Evolutionary conservation across 2,888 invertebrate genomes (phyloP).

Genomic region (Rhingia rostrata): DNA sequence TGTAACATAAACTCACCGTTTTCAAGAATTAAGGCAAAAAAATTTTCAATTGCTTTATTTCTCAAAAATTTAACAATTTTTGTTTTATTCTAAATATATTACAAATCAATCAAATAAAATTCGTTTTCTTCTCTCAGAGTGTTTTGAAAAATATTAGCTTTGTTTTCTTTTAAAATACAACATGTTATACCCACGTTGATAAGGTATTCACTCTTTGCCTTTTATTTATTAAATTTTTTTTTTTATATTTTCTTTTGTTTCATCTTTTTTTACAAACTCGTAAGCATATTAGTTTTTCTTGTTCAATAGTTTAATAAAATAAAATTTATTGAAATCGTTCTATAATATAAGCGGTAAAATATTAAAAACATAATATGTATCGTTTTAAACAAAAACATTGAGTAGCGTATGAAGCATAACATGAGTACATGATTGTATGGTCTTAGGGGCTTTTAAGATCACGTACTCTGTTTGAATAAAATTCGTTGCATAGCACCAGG

Average conservation of each 20-base stretch:
- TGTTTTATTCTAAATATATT: slow-evolving; percentile 47
- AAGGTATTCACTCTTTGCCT: background rate
- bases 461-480: slow-evolving; percentile 61
- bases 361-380: slow-evolving; percentile 47
- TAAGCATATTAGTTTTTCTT: slow-evolving; percentile 49
- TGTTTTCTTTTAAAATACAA: background rate
- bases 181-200: background rate
- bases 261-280: slow-evolving; percentile 46
- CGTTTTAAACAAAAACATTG: slow-evolving; percentile 25
- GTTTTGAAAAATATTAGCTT: slow-evolving; percentile 12
- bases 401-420: slow-evolving; percentile 47
- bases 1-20: background rate
- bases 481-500: slow-evolving; percentile 64
- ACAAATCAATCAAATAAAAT: slow-evolving; percentile 63
- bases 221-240: slow-evolving; percentile 4
- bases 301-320: slow-evolving; percentile 2
- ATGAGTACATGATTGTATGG: slow-evolving; percentile 51
- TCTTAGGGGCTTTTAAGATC: slow-evolving; percentile 23
- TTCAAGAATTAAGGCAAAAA: slow-evolving; percentile 27
- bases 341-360: slow-evolving; percentile 34
- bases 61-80: slow-evolving; percentile 47
- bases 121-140: background rate
- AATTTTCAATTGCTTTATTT: slow-evolving; percentile 63
- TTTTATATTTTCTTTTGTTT: slow-evolving; percentile 20
- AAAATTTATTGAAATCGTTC: slow-evolving; percentile 20